These are phyloP conservation scores for Caenorhabditis sp. DNA, from an alignment of 2,888 invertebrate species.

Conservation along the genomic window DNA sequence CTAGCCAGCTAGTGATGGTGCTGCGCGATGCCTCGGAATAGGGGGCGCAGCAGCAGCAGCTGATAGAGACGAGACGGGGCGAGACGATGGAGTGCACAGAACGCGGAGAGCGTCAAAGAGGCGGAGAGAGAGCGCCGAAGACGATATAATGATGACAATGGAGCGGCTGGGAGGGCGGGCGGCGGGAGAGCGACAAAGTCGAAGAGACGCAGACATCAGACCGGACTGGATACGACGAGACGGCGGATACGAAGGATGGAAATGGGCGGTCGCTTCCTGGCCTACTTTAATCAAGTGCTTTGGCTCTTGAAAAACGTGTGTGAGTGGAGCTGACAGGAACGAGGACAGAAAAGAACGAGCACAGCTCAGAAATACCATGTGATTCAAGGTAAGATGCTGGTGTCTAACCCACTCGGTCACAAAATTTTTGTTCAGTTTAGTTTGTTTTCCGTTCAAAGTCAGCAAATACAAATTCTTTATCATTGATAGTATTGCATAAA, in stretches of 20 bases:
- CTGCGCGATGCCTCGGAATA: constrained; percentile 22
- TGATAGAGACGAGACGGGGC: constrained; percentile 33
- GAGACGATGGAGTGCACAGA: neutral
- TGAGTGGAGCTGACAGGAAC: neutral
- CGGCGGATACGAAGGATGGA: constrained; percentile 18
- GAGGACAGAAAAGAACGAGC: neutral
- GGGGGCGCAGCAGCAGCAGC: constrained; percentile 21
- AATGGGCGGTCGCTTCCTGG: constrained; percentile 15
- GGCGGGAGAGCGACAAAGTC: neutral
- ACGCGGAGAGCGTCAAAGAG: constrained; percentile 9
- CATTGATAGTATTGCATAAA: too few species aligned
- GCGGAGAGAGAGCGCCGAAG: constrained; percentile 16
- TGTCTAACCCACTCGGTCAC: too few species aligned
- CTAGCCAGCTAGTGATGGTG: constrained; percentile 18
- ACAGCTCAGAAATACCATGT: too few species aligned
- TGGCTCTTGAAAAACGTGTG: constrained; percentile 43
- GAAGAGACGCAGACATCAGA: constrained; percentile 23
- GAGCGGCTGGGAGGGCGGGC: constrained; percentile 5
- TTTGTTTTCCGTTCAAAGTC: too few species aligned
- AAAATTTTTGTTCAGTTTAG: too few species aligned
- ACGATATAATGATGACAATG: constrained; percentile 50
- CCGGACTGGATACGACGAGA: constrained; percentile 47
- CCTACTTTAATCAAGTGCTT: constrained; percentile 52
- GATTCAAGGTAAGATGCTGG: too few species aligned
- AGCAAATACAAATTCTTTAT: too few species aligned